These are phyloP conservation scores for Heterochromis multidens DNA, from an alignment of 2,113 vertebrate genomes.

Conservation along the genomic window DNA sequence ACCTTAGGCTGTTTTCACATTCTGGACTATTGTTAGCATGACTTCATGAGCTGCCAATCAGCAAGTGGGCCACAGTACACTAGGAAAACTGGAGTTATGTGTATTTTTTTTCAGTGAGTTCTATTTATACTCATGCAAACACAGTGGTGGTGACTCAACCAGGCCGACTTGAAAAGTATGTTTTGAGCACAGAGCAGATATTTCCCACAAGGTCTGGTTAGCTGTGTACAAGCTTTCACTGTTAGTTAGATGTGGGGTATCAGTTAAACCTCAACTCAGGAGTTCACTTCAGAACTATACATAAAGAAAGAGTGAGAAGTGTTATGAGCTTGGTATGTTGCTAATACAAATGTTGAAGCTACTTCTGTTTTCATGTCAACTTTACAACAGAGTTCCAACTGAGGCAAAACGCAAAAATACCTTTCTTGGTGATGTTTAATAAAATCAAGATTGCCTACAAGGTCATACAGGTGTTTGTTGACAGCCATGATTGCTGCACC, in stretches of 20 bases:
- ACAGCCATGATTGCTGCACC: not conserved
- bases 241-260: not conserved
- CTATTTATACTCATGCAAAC: conserved; percentile 62
- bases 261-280: not conserved
- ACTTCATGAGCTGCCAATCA: conserved; percentile 29
- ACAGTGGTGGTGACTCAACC: conserved; percentile 60
- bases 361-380: not conserved
- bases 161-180: conserved; percentile 57
- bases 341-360: not conserved
- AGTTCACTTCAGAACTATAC: not conserved
- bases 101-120: not conserved
- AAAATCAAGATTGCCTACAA: not conserved
- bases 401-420: not conserved
- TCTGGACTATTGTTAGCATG: not conserved
- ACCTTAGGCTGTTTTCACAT: conserved; percentile 15
- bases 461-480: not conserved
- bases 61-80: conserved; percentile 57
- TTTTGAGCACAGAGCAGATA: conserved; percentile 30
- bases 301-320: not conserved
- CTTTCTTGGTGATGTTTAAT: not conserved
- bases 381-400: not conserved
- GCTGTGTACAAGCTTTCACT: not conserved
- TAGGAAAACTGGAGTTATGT: not conserved
- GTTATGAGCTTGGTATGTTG: not conserved
- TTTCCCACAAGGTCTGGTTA: conserved; percentile 41